phyloP scores from a whole-genome alignment of 2,797 vertebrate species.

The Sandelia bainsii region DNA sequence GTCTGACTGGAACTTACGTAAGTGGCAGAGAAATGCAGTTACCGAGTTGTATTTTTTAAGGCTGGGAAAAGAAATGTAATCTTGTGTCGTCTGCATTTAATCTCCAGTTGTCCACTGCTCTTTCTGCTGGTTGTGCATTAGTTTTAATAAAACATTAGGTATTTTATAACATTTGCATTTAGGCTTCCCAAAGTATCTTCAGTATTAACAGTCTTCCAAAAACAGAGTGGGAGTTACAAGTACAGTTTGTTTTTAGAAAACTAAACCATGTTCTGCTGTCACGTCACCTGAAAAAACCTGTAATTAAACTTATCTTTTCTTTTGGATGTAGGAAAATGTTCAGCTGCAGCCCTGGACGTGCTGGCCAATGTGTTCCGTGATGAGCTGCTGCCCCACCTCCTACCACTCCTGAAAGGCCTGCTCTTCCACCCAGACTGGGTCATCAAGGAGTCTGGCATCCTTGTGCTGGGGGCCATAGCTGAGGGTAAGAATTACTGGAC shows the following conservation, averaged over 20 bases:
- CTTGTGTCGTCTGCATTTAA: neutral
- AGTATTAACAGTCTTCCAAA: neutral
- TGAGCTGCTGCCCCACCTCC: slow-evolving; percentile 93
- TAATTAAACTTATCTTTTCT: neutral
- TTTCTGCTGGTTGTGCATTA: neutral
- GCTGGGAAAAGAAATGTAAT: neutral
- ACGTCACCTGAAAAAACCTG: neutral
- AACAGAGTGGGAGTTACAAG: too few species aligned
- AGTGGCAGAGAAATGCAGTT: slow-evolving; percentile 52
- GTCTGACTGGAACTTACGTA: slow-evolving; percentile 94
- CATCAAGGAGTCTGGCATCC: slow-evolving; percentile 95
- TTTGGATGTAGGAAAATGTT: slow-evolving; percentile 89
- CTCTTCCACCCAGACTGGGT: slow-evolving; percentile 97
- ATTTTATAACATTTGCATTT: neutral
- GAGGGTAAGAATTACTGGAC: slow-evolving; percentile 83
- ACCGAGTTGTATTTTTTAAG: too few species aligned
- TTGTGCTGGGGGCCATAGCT: slow-evolving; percentile 94
- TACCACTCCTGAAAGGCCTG: slow-evolving; percentile 92
- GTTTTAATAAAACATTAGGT: neutral
- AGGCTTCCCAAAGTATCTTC: neutral
- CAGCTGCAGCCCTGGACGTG: slow-evolving; percentile 92
- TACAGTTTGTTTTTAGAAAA: neutral
- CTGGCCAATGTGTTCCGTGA: slow-evolving; percentile 95
- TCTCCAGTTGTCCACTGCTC: neutral
- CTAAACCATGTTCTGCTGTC: neutral